Percentiles rank a stretch among this genome's conserved stretches.
Conservation (phyloP, 2,888 invertebrate genomes). For the Trichogramma dendrolimi region DNA sequence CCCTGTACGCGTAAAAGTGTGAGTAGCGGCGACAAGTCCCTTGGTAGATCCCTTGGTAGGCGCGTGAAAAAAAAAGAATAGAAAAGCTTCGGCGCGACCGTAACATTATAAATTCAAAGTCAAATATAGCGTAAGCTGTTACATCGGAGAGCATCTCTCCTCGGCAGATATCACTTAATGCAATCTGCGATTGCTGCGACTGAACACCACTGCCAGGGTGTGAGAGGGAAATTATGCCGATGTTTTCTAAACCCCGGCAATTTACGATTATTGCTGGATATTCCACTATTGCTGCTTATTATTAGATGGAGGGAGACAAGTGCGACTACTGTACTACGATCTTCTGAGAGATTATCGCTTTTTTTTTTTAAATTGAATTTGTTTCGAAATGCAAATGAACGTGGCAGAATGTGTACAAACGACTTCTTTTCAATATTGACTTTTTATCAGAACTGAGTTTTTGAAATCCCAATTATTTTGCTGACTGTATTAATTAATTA, state of each 20-base stretch:
- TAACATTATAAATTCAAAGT: conserved; percentile 50
- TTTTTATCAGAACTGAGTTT: no score
- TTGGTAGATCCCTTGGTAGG: not conserved
- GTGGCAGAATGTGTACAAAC: no score
- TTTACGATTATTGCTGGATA: conserved; percentile 23
- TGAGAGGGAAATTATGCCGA: conserved; percentile 17
- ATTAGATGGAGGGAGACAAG: no score
- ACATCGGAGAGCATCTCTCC: conserved; percentile 37
- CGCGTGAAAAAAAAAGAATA: no score
- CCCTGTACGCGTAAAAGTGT: conserved; percentile 3
- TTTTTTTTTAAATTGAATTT: no score
- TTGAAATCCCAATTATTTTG: no score
- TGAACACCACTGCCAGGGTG: not conserved
- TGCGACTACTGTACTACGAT: no score
- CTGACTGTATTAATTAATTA: no score
- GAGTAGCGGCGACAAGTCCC: conserved; percentile 21
- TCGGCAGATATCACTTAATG: conserved; percentile 46
- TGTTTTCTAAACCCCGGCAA: conserved; percentile 10
- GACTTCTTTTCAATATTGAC: no score
- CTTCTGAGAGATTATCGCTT: no score
- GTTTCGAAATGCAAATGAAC: no score
- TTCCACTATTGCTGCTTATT: not conserved
- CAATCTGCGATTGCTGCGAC: conserved; percentile 29
- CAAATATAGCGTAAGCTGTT: conserved; percentile 49
- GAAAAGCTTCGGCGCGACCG: no score